Conservation (phyloP, 2,888 invertebrate species). For the Lasioglossum figueresi region DNA sequence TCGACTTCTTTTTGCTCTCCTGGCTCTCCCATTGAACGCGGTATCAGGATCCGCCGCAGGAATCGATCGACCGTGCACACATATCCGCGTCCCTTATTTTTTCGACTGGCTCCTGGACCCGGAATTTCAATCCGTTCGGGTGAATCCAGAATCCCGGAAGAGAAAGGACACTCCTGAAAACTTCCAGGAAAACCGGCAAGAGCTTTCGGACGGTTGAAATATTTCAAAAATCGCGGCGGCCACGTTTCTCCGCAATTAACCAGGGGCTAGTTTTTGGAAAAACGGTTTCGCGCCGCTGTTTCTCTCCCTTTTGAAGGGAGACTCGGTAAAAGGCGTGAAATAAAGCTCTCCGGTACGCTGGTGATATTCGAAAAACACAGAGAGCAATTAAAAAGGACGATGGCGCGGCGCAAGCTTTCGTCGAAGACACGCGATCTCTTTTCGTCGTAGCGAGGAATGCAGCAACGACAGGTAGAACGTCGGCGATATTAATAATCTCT, state of each 20-base stretch:
- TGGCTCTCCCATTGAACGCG: conserved; percentile 60
- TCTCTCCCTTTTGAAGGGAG: neutral
- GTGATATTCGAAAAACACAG: conserved; percentile 21
- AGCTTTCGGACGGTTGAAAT: neutral
- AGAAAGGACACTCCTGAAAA: neutral
- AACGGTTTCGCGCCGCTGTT: neutral
- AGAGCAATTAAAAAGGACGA: conserved; percentile 35
- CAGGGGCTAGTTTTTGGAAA: neutral
- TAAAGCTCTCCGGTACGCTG: neutral
- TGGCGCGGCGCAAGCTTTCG: neutral
- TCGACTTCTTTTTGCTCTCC: conserved; percentile 60
- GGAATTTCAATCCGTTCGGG: conserved; percentile 50
- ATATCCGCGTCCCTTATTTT: conserved; percentile 20
- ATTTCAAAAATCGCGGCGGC: neutral
- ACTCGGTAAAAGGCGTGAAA: neutral
- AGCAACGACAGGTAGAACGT: neutral
- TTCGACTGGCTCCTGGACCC: conserved; percentile 26
- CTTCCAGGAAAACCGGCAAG: neutral
- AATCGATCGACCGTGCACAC: conserved; percentile 55
- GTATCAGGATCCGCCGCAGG: conserved; percentile 55
- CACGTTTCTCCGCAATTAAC: conserved; percentile 1
- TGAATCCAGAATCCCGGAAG: neutral
- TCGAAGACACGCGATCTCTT: conserved; percentile 35
- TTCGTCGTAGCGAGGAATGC: neutral
- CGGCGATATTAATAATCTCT: conserved; percentile 62